Evolutionary conservation across 64 coral and sea anemone species (phyloP).

Genomic region (Hydrozoanthus tunicans): DNA sequence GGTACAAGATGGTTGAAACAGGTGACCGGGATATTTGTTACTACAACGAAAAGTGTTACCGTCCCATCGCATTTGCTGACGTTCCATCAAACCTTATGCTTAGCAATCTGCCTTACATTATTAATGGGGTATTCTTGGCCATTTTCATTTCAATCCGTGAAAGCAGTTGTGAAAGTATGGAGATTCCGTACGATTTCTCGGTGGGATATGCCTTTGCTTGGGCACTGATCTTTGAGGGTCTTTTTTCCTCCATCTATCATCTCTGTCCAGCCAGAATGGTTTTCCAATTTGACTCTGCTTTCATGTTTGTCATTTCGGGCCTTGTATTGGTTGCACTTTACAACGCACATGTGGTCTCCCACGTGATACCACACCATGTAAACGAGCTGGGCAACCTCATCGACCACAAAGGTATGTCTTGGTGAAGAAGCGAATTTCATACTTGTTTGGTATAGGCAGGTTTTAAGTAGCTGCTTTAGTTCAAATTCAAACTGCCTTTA

Average conservation of each 20-base stretch:
- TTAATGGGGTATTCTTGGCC: conserved; percentile 63
- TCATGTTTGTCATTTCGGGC: neutral
- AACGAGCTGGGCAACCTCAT: neutral
- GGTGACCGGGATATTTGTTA: conserved; percentile 61
- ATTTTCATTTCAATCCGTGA: conserved; percentile 63
- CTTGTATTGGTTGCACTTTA: conserved; percentile 54
- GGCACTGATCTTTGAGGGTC: conserved; percentile 79
- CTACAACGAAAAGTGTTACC: conserved; percentile 72
- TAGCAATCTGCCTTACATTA: too few species aligned
- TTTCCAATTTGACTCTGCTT: conserved; percentile 84
- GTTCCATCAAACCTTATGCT: conserved; percentile 65
- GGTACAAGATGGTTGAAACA: conserved; percentile 47
- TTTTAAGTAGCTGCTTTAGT: too few species aligned
- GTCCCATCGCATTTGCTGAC: conserved; percentile 30
- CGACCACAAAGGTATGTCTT: neutral
- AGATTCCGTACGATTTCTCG: conserved; percentile 65
- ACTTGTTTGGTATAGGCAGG: too few species aligned
- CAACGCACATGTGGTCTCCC: neutral
- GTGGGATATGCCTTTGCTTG: conserved; percentile 86
- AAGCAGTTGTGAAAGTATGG: neutral
- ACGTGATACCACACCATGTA: conserved; percentile 17
- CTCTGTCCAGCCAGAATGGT: conserved; percentile 29
- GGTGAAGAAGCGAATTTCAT: too few species aligned
- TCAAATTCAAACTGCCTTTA: too few species aligned
- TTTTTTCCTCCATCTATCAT: conserved; percentile 65